These are phyloP conservation scores for Coendou prehensilis DNA, from an alignment of 2,797 vertebrate genomes.

Conservation along the genomic window DNA sequence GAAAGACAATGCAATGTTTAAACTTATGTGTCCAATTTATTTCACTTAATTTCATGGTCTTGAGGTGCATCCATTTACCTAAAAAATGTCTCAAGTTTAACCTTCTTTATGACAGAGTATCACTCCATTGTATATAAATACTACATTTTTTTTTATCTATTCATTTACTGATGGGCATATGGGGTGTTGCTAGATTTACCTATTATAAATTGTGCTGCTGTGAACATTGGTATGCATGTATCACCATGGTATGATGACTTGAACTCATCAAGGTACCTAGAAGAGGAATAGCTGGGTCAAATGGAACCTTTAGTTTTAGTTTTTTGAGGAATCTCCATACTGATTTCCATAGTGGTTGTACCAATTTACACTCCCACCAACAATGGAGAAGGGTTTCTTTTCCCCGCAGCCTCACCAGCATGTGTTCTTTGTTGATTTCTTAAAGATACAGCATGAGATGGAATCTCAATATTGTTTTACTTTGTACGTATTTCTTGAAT, in stretches of 20 bases:
- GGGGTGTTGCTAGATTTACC: neutral
- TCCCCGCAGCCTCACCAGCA: neutral
- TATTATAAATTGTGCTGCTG: neutral
- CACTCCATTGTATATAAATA: neutral
- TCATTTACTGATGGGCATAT: neutral
- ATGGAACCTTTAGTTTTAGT: neutral
- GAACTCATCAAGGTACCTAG: neutral
- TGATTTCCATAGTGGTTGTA: neutral
- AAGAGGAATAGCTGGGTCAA: neutral
- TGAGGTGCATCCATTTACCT: neutral
- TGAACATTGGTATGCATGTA: neutral
- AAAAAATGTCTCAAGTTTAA: neutral
- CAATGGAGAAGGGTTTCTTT: neutral
- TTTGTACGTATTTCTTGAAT: neutral
- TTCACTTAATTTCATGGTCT: neutral
- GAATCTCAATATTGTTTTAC: neutral
- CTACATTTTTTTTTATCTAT: neutral
- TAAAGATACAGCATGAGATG: neutral
- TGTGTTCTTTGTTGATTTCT: neutral
- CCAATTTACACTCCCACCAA: neutral
- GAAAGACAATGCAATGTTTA: neutral
- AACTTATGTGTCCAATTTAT: neutral
- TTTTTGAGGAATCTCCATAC: neutral
- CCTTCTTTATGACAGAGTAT: neutral
- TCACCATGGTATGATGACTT: neutral